Percentiles rank a stretch among this genome's conserved stretches.
Conservation (phyloP, 2,113 vertebrate species). For the Isichthys henryi region DNA sequence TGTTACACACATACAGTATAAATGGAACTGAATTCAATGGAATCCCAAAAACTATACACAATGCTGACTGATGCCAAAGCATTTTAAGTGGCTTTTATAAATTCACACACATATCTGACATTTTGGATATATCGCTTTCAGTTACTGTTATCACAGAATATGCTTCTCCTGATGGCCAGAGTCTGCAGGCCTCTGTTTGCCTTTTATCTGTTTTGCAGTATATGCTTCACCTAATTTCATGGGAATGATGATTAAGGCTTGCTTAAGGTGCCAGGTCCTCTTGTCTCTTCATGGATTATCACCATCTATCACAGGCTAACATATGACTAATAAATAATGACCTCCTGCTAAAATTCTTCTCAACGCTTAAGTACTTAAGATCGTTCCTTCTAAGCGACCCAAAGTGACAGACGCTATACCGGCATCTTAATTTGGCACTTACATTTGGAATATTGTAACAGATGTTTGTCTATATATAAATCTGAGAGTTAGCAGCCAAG, state of each 20-base stretch:
- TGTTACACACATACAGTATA: neutral
- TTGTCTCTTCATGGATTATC: neutral
- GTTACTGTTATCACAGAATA: neutral
- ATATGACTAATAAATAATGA: neutral
- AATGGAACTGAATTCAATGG: neutral
- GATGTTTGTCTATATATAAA: neutral
- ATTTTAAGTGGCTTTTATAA: slow-evolving; percentile 6
- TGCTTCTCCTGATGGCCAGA: neutral
- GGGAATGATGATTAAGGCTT: neutral
- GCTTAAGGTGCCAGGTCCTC: neutral
- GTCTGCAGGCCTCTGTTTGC: neutral
- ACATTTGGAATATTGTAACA: neutral
- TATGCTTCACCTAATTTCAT: neutral
- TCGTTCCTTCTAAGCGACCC: neutral
- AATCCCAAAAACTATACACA: neutral
- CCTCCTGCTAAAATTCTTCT: neutral
- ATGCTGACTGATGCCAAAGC: neutral
- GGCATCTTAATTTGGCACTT: neutral
- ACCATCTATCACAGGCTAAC: neutral
- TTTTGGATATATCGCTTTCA: neutral
- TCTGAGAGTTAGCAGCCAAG: neutral
- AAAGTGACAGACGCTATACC: neutral
- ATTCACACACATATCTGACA: neutral
- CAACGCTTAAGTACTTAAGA: neutral
- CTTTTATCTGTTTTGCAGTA: neutral